These are phyloP conservation scores for Conomelus anceps DNA, from an alignment of 2,888 invertebrate genomes.

Conservation along the genomic window DNA sequence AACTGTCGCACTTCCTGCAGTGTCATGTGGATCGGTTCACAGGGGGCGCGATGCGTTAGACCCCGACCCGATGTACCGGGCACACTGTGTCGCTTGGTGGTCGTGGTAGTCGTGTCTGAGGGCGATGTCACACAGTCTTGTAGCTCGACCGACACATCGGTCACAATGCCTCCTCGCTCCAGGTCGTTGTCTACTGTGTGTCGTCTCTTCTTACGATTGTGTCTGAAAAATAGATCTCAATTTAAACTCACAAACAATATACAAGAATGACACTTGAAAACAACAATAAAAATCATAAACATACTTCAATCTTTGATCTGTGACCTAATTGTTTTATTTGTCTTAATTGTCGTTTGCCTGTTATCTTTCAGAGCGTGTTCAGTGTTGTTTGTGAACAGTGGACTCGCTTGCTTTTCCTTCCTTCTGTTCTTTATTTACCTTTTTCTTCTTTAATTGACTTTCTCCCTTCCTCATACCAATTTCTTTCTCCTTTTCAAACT, in stretches of 20 bases:
- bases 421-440: no score
- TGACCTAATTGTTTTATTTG: no score
- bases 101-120: not conserved
- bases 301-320: no score
- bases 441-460: no score
- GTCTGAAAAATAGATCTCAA: no score
- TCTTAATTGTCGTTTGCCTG: no score
- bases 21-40: slow-evolving; percentile 76
- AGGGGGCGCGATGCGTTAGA: slow-evolving; percentile 36
- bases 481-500: no score
- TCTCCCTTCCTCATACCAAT: no score
- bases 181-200: slow-evolving; percentile 38
- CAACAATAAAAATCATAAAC: no score
- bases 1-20: slow-evolving; percentile 77
- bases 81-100: slow-evolving; percentile 21
- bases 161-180: not conserved
- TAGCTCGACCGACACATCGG: not conserved
- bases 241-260: not conserved
- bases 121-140: not conserved
- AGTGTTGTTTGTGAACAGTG: no score
- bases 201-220: slow-evolving; percentile 44
- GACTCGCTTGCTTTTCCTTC: no score
- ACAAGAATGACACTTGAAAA: not conserved
- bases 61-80: slow-evolving; percentile 11
- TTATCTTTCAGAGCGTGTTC: no score